Evolutionary conservation across 1,140 invertebrate species (phyloP).

Genomic region (Drosophila punjabiensis): DNA sequence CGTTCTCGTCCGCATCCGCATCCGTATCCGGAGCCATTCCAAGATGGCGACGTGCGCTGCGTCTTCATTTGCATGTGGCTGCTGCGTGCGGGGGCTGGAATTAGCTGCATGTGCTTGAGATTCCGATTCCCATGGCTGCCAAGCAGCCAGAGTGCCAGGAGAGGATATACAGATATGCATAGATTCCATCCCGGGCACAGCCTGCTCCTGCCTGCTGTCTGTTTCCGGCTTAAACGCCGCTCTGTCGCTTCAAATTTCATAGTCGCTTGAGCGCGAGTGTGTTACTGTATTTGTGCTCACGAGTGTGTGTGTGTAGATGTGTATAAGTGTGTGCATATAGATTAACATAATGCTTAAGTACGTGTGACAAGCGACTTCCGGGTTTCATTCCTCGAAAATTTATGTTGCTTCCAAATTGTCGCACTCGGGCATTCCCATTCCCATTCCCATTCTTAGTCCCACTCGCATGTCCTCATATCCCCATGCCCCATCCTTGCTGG

Average conservation of each 20-base stretch:
- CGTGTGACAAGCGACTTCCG: constrained; percentile 82
- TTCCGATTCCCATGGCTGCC: constrained; percentile 65
- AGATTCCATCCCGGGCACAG: constrained; percentile 42
- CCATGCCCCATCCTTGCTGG: constrained; percentile 10
- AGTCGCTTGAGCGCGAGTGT: constrained; percentile 52
- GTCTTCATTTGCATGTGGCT: constrained; percentile 42
- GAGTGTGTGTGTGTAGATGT: neutral
- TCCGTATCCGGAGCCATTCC: constrained; percentile 26
- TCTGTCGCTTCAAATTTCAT: constrained; percentile 81
- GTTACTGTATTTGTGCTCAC: constrained; percentile 8
- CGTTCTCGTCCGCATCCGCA: constrained; percentile 3
- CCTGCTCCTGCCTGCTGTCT: constrained; percentile 45
- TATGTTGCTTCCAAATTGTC: constrained; percentile 80
- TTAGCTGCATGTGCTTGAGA: constrained; percentile 75
- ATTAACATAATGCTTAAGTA: constrained; percentile 83
- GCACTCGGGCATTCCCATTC: constrained; percentile 22
- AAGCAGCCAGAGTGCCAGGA: constrained; percentile 50
- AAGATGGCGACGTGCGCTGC: constrained; percentile 48
- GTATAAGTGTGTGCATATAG: constrained; percentile 64
- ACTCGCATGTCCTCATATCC: neutral
- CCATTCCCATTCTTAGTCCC: neutral
- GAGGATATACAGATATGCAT: constrained; percentile 48
- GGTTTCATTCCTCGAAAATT: constrained; percentile 75
- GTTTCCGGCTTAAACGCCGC: constrained; percentile 77
- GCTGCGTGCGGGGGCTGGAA: constrained; percentile 46